These are phyloP conservation scores for Anadara kagoshimensis DNA, from an alignment of 1,140 invertebrate genomes.

Conservation along the genomic window DNA sequence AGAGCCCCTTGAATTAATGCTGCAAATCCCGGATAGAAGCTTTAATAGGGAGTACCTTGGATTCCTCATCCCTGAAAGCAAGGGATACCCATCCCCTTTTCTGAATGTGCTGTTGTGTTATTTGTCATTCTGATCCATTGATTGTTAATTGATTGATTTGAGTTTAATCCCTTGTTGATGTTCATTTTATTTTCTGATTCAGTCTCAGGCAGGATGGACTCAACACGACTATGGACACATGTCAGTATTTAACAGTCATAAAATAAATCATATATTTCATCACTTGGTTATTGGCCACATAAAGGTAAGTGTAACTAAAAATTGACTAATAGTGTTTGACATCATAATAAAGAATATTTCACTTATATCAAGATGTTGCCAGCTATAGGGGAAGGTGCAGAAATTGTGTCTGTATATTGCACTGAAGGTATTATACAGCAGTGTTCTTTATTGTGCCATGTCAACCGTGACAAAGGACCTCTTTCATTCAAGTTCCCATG, in stretches of 20 bases:
- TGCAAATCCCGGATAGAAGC: too few relatives aligned
- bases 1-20: too few relatives aligned
- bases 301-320: slow-evolving; percentile 56
- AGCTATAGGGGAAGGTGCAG: too few relatives aligned
- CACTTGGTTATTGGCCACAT: slow-evolving; percentile 68
- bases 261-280: slow-evolving; percentile 68
- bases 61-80: too few relatives aligned
- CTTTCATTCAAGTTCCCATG: background rate
- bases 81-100: too few relatives aligned
- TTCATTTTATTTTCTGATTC: slow-evolving; percentile 33
- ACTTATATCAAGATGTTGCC: too few relatives aligned
- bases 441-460: too few relatives aligned
- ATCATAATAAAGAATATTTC: too few relatives aligned
- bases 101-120: background rate
- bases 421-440: too few relatives aligned
- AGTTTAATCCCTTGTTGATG: background rate
- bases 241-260: slow-evolving; percentile 69
- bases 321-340: too few relatives aligned
- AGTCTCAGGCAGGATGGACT: slow-evolving; percentile 73
- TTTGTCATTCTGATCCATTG: background rate
- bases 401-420: too few relatives aligned
- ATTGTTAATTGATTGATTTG: background rate
- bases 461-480: background rate
- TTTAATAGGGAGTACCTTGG: too few relatives aligned
- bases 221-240: slow-evolving; percentile 74